Evolutionary conservation across 2,888 invertebrate genomes (phyloP), one percentile per base, ranked within the genome.

Genomic region (Dryadula phaetusa): DNA sequence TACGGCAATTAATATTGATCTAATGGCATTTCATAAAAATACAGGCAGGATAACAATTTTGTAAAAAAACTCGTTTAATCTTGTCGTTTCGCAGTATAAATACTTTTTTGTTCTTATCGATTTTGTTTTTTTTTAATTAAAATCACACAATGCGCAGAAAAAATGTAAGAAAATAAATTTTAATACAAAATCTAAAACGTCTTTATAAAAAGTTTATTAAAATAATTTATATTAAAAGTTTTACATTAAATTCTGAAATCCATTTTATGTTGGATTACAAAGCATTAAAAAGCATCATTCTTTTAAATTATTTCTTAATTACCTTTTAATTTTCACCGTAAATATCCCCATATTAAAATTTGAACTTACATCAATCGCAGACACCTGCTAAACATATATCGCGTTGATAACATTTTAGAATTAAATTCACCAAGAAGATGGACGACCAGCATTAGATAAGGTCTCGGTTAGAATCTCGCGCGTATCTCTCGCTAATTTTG

Each of bases 401-500:
- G 3, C 2, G 12, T 37, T 3, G 2, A 37, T 37, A 37, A 12
- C 37, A 18, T 44, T 1, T 20, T 44, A 18, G 10, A 18, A 44
- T 44, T 18, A 20, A 44, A 20, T 20, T 20, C 34, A 44, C 42
- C 10, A 5, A 28, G 18, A 20, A 63, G n/a, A 42, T 58, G 58
- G 58, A 60, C 28, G 40, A 28, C 49, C n/a, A 20, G 49, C 49
- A 40, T 65, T 49, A 65, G 60, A 60, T 44, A 44, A 22, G 44
- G 8, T 42, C 16, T 28, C n/a, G 20, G 64, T 37, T 34, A 64
- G 64, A 46, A 46, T 56, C 56, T 46, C 34, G 37, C 46, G 46
- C 46, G 28, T 52, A 52, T 52, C 52, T 32, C 37, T 12, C n/a
- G 40, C 58, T 60, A 65, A 60, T 63, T 63, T 62, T 49, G 63